Base-by-base conservation (phyloP, 2,113 vertebrate genomes). In the Apistogramma diplotaenia region DNA sequence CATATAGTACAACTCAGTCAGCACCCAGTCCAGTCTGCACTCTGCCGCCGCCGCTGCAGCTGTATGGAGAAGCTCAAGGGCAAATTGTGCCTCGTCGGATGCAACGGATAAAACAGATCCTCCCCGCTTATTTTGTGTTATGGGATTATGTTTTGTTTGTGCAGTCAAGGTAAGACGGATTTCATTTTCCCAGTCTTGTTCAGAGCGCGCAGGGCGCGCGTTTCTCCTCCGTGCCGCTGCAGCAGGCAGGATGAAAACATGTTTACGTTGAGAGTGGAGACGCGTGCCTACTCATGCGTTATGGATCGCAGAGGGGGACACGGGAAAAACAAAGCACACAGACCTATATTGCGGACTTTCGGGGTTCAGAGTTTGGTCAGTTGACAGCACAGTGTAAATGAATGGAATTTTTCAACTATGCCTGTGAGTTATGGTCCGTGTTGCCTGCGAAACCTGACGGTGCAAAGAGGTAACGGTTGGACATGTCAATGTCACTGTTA, bases 1-100 rank as follows among this genome's bases (percentile, higher is more conserved):
- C 92, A 91, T 94, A 95, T 94, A 94, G 95, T 95, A 87, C 40
- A 81, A 95, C 85, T 91, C 88, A 76, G 87, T 73, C 55, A 80
- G 77, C 54, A 81, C 82, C 79, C 78, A 60, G 88, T 85, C 85
- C 92, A 89, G 90, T 90, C 72, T 76, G 82, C 79, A 81, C 90
- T 57, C 79, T 90, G 90, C 91, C 74, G 90, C 79, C 90, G 55
- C 79, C 89, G 89, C 91, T 81, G 89, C 87, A 71, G 90, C 90
- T 84, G 92, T 86, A 81, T 89, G 86, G 93, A 40, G 73, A 72
- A 76, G 72, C 86, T 95, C 94, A 92, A 95, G 89, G 90, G 85
- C 89, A 76, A 84, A 89, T 19, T 16, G 73, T 33, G 27, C 25
- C 40, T 8, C 8, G 15, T 49, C 62, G 56, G 54, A 81, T 72